Conservation (phyloP, 2,113 vertebrate genomes). For the Brienomyrus longianalis region DNA sequence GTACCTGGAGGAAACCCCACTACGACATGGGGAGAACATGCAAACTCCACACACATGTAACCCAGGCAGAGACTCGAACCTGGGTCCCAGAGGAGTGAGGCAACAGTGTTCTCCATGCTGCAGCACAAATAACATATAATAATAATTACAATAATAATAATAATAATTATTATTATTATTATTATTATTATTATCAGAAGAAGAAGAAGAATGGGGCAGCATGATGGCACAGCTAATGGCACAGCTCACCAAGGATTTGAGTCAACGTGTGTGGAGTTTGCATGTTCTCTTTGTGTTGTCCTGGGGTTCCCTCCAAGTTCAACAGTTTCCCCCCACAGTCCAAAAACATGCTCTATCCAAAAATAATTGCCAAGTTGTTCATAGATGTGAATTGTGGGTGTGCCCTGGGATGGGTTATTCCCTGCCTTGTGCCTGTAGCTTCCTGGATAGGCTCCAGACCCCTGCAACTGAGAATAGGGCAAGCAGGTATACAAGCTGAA, state of each 20-base stretch:
- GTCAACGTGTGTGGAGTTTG: neutral
- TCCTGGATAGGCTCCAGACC: neutral
- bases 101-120: too few species aligned
- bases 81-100: too few species aligned
- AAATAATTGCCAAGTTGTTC: neutral
- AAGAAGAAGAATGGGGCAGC: neutral
- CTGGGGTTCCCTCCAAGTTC: neutral
- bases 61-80: too few species aligned
- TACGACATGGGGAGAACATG: too few species aligned
- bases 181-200: too few species aligned
- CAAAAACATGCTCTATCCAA: neutral
- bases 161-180: neutral
- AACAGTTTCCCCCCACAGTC: neutral
- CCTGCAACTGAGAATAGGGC: neutral
- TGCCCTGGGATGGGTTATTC: neutral
- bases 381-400: neutral
- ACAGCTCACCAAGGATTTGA: neutral
- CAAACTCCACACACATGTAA: too few species aligned
- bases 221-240: neutral
- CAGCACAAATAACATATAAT: too few species aligned
- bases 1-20: too few species aligned
- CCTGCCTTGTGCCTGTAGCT: neutral
- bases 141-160: neutral
- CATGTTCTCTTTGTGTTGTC: neutral
- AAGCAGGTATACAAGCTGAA: neutral